These are phyloP conservation scores for Acrossocheilus wenchowensis DNA, from an alignment of 2,797 vertebrate genomes.

Conservation along the genomic window DNA sequence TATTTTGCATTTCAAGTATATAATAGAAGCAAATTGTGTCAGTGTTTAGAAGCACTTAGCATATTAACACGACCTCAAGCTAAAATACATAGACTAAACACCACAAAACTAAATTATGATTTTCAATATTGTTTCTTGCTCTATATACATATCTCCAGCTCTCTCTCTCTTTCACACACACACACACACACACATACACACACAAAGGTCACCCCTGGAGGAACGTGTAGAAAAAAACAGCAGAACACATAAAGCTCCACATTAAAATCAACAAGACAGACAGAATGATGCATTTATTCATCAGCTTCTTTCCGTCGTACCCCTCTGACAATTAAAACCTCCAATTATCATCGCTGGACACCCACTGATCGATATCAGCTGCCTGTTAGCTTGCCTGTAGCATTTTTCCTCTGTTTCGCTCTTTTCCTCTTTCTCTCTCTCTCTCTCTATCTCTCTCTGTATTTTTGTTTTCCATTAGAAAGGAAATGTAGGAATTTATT, in stretches of 20 bases:
- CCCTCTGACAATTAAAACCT: slow-evolving; percentile 52
- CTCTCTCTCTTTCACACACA: slow-evolving; percentile 47
- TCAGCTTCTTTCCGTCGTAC: slow-evolving; percentile 44
- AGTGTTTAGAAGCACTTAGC: neutral
- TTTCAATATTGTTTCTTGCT: neutral
- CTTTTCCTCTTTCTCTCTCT: neutral
- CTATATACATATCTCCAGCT: slow-evolving; percentile 61
- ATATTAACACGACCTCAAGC: neutral
- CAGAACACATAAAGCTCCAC: slow-evolving; percentile 25
- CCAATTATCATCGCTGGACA: slow-evolving; percentile 49
- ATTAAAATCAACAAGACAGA: slow-evolving; percentile 45
- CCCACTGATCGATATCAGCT: slow-evolving; percentile 54
- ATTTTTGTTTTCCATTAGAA: slow-evolving; percentile 14
- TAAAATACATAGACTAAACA: neutral
- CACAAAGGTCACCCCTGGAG: slow-evolving; percentile 13
- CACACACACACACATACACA: neutral
- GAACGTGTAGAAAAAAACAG: slow-evolving; percentile 14
- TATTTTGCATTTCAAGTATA: neutral
- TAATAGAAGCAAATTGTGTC: neutral
- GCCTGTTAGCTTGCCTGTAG: slow-evolving; percentile 41
- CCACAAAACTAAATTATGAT: neutral
- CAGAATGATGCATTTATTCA: slow-evolving; percentile 59
- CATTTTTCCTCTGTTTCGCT: slow-evolving; percentile 5
- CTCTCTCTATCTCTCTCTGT: neutral
- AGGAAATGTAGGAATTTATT: slow-evolving; percentile 35